Base-by-base conservation (phyloP, 2,113 vertebrate species). In the Indicator indicator region DNA sequence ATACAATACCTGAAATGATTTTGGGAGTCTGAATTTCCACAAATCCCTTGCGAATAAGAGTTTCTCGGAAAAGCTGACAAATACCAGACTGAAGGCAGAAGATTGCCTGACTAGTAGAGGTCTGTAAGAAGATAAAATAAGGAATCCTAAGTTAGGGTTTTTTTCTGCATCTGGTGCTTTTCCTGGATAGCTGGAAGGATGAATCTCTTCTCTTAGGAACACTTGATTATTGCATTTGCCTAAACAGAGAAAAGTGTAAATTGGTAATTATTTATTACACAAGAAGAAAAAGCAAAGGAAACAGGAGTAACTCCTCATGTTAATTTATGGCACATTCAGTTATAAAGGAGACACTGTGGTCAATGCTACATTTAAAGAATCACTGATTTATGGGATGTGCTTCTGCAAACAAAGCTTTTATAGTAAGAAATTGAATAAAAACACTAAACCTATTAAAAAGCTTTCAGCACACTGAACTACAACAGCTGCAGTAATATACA, bases 11-110 rank as follows among this genome's bases (percentile, higher is more conserved):
- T 96, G 99, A 99, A 97, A 99, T 99, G 84, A 99, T 99, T 98
- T 99, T 99, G 65, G 99, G 99, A 86, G 99, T 99, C 95, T 99
- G 99, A 96, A 99, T 99, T 98, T 99, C 99, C 97, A 99, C 98
- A 97, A 99, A 99, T 95, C 98, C 99, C 96, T 99, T 99, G 74
- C 96, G 98, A 97, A 97, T 98, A 84, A 99, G 98, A 56, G 98
- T 99, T 96, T 99, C 99, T 97, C 99, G 98, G 98, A 99, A 99
- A 96, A 99, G 99, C 96, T 98, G 98, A 97, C 99, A 99, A 86
- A 99, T 98, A 40, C 98, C 99, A 24, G 99, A 99, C 97, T 99
- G 99, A 94, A 99, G 98, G 89, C 97, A 98, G 93, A 99, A 99
- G 95, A 99, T 76, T 75, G 99, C 99, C 94, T 99, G 99, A 97